Evolutionary conservation across 2,113 vertebrate genomes (phyloP), one percentile per base, ranked within the genome.

Genomic region (Phylloscopus trochilus): DNA sequence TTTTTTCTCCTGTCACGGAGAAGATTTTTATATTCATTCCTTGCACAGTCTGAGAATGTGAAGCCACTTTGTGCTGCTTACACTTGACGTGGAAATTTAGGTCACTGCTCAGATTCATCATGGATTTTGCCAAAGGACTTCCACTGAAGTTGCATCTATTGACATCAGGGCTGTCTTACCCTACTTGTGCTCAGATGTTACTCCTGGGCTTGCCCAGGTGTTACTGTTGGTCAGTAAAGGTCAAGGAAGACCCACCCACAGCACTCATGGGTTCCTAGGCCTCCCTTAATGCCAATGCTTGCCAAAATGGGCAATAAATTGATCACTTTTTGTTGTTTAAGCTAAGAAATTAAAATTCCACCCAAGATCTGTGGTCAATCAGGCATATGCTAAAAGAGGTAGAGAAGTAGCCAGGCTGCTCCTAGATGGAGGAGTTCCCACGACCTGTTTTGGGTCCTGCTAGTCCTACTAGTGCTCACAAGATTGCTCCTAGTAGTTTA

Each of bases 301-400:
- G 39, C 15, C 37, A 8, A 28, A 68, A 41, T 43, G 35, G 28
- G 19, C 22, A 49, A 4, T 5, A 46, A 13, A 4, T 52, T 75
- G 19, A 19, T 72, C 3, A 0, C 8, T 67, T 89, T 30, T 17
- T 79, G 22, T 76, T 21, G 41, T 67, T 27, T 60, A n/a, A 51
- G 60, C 21, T 24, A 43, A 46, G 79, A 81, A 91, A 74, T 5
- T 31, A 20, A 69, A 93, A 75, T 75, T 59, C 82, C 1, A 2
- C 39, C 24, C 73, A 51, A 35, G 0, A 0, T 7, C 1, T 37
- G 4, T 46, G 24, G 37, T 52, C 41, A 67, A 0, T 11, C 1
- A 3, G n/a, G 13, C 19, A 2, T 28, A 6, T 23, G 17, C 35
- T 3, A 0, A 19, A 72, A 24, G 51, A 86, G 18, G 13, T 13